Evolutionary conservation across 2,888 invertebrate genomes (phyloP), one percentile per base, ranked within the genome.

Genomic region (Dryomyza anilis): DNA sequence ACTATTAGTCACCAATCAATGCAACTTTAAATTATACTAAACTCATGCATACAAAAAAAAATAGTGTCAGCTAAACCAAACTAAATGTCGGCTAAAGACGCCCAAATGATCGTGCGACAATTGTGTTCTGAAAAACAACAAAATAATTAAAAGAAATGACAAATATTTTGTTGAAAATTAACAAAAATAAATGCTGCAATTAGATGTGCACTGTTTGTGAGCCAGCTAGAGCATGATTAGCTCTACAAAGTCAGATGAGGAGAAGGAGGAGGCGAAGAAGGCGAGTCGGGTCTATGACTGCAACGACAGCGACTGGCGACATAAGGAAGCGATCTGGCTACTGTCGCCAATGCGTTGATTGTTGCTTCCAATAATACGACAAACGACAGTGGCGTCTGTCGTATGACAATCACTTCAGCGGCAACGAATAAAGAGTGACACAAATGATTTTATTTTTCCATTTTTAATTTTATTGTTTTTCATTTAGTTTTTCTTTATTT

Each of bases 111-210:
- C 50, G 50, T 5, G 50, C 50, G 25, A 50, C 23, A 50, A 50
- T 10, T 50, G 43, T 19, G 43, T 19, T n/a, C 43, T 39, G 21
- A 46, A 10, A n/a, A 53, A 29, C n/a, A 12, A 2, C 57, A 57
- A 39, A 39, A 56, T 10, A n/a, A n/a, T n/a, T n/a, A 33, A 56
- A 55, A 56, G 21, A 33, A 14, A 50, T 14, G 25, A 25, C 23
- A 19, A 57, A 45, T 45, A 46, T 30, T 1, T 29, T 19, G 21
- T 29, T 30, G 23, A 46, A 21, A 56, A 16, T 59, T 33, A 21
- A 48, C 46, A 48, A 33, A 48, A 48, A 58, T 58, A 25, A 59
- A 12, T 33, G 25, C 48, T 43, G 33, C 30, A 59, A 59, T 19
- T 33, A 55, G 55, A 33, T 21, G 55, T 14, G 36, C 36, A 21